Evolutionary conservation across 2,113 vertebrate genomes (phyloP).

Genomic region (Strix uralensis): DNA sequence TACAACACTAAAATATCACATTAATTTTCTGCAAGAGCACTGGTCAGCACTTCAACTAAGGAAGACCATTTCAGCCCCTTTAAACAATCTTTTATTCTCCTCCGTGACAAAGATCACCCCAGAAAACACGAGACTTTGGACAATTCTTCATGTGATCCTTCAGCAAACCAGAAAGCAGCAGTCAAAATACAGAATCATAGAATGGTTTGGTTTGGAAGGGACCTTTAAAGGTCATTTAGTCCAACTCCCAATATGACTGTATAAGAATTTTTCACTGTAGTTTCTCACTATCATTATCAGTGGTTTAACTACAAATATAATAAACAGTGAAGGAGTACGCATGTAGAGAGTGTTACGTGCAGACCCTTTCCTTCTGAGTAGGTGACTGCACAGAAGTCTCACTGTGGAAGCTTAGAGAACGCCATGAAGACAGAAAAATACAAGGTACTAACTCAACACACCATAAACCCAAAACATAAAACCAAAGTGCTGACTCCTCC

Average conservation of each 20-base stretch:
- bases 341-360: neutral
- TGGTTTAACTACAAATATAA: neutral
- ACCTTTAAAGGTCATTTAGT: neutral
- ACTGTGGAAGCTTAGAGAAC: neutral
- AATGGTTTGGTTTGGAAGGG: neutral
- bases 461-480: neutral
- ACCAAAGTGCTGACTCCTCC: neutral
- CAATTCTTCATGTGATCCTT: neutral
- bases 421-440: neutral
- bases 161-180: neutral
- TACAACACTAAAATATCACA: neutral
- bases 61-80: neutral
- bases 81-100: conserved; percentile 20
- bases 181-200: neutral
- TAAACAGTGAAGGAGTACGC: neutral
- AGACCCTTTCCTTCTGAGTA: neutral
- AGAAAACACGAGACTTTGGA: neutral
- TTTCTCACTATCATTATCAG: neutral
- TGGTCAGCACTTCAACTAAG: neutral
- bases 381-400: neutral
- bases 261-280: neutral
- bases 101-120: neutral
- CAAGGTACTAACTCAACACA: neutral
- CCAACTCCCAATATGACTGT: neutral
- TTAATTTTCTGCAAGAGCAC: neutral